phyloP scores from a whole-genome alignment of 1,140 invertebrate genomes.

The Diplogasteroides magnus region DNA sequence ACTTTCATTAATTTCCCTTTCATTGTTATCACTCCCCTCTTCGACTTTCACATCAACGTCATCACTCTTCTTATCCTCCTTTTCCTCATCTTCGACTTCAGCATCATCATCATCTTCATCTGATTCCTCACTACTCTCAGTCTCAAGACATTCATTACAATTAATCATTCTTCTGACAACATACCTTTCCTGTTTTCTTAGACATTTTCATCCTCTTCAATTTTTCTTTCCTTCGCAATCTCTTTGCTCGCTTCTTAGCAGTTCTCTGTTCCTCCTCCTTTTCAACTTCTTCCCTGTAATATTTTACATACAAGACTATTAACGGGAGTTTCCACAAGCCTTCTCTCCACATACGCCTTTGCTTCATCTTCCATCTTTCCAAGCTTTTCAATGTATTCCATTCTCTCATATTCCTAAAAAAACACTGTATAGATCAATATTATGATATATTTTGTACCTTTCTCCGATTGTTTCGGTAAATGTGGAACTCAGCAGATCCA shows the following conservation, averaged over 20 bases:
- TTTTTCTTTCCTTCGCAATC: conserved; percentile 27
- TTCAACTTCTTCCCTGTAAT: conserved; percentile 9
- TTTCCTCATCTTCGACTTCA: conserved; percentile 9
- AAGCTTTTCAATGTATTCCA: conserved; percentile 44
- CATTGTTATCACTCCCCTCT: background rate
- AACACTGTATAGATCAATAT: background rate
- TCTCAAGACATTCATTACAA: too few species aligned
- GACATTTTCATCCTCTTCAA: conserved; percentile 22
- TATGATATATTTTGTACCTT: conserved; percentile 10
- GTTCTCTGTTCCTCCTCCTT: conserved; percentile 29
- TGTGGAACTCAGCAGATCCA: conserved; percentile 51
- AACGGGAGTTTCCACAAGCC: background rate
- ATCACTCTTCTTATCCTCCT: background rate
- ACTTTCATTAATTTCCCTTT: too few species aligned
- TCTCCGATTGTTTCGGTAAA: conserved; percentile 46
- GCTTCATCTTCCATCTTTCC: conserved; percentile 43
- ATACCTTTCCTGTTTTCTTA: conserved; percentile 13
- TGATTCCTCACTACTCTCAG: conserved; percentile 6
- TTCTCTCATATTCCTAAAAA: conserved; percentile 40
- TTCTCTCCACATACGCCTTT: conserved; percentile 36
- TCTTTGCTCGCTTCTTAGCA: conserved; percentile 36
- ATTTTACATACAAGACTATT: background rate
- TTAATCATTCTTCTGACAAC: too few species aligned
- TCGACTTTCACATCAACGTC: background rate
- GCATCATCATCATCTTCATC: conserved; percentile 19